Conservation (phyloP, 2,113 vertebrate genomes). For the Triplophysa dalaica region DNA sequence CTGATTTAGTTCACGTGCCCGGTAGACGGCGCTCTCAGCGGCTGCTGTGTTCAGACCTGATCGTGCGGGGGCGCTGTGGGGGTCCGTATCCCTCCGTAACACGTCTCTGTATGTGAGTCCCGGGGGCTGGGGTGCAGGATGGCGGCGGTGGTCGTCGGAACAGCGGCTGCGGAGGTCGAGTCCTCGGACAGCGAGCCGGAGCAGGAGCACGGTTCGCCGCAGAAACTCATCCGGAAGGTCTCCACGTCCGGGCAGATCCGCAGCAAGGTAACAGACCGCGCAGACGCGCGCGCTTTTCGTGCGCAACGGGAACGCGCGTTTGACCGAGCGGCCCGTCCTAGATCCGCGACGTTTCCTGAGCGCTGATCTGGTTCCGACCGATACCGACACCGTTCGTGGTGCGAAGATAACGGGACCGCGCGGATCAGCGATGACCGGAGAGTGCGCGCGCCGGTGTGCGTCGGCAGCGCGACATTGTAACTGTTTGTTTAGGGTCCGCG, state of each 20-base stretch:
- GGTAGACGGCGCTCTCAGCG: not conserved
- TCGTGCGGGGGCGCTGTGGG: conserved; percentile 50
- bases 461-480: not conserved
- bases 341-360: conserved; percentile 41
- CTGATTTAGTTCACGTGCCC: not conserved
- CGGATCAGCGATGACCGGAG: not conserved
- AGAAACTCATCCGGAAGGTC: conserved; percentile 94
- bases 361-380: conserved; percentile 6
- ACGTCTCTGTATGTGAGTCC: not conserved
- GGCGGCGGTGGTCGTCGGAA: conserved; percentile 73
- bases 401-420: conserved; percentile 34
- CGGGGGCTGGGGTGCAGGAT: conserved; percentile 73
- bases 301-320: not conserved
- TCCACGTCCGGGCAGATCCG: conserved; percentile 95
- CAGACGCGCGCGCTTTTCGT: not conserved
- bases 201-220: conserved; percentile 87
- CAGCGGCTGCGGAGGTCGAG: conserved; percentile 78
- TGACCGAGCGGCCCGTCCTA: conserved; percentile 28
- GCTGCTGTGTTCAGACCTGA: not conserved
- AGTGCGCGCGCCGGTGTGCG: not conserved
- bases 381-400: not conserved
- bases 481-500: not conserved
- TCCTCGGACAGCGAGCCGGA: conserved; percentile 94
- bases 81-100: conserved; percentile 16
- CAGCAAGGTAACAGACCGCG: conserved; percentile 81